Evolutionary conservation across 2,113 vertebrate genomes (phyloP).

Genomic region (Xenotilapia leptura): DNA sequence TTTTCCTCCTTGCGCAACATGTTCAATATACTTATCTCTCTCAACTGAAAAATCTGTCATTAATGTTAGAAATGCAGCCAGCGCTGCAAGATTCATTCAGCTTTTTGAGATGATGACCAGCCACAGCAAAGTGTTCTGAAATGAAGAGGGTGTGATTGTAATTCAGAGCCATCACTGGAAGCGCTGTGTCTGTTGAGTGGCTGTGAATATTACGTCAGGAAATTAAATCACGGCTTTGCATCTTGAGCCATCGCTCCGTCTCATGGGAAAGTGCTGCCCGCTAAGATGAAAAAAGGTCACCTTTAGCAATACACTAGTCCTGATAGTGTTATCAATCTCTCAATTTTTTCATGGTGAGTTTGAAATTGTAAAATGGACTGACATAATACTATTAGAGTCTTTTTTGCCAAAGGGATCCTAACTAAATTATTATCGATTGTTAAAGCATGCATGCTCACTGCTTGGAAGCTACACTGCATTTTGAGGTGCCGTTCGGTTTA

Average conservation of each 20-base stretch:
- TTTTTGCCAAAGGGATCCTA: neutral
- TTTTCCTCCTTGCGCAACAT: neutral
- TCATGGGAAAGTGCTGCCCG: constrained; percentile 4
- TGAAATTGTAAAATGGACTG: neutral
- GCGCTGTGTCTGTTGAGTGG: neutral
- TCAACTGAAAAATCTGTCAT: neutral
- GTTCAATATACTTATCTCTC: neutral
- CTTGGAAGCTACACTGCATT: neutral
- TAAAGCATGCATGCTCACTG: neutral
- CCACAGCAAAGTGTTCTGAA: neutral
- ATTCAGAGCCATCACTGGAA: constrained; percentile 20
- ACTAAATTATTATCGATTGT: neutral
- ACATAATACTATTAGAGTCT: neutral
- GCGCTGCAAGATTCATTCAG: neutral
- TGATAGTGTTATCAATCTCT: constrained; percentile 4
- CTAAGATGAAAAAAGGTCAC: constrained; percentile 29
- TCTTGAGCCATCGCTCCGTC: neutral
- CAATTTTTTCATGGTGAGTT: neutral
- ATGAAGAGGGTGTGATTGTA: constrained; percentile 20
- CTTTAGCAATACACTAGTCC: neutral
- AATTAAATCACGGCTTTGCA: constrained; percentile 24
- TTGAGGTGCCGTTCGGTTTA: neutral
- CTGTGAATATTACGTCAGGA: constrained; percentile 32
- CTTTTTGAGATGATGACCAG: neutral
- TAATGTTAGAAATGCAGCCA: neutral